phyloP scores from a whole-genome alignment of 2,113 vertebrate species.

The Butastur rufipennis region DNA sequence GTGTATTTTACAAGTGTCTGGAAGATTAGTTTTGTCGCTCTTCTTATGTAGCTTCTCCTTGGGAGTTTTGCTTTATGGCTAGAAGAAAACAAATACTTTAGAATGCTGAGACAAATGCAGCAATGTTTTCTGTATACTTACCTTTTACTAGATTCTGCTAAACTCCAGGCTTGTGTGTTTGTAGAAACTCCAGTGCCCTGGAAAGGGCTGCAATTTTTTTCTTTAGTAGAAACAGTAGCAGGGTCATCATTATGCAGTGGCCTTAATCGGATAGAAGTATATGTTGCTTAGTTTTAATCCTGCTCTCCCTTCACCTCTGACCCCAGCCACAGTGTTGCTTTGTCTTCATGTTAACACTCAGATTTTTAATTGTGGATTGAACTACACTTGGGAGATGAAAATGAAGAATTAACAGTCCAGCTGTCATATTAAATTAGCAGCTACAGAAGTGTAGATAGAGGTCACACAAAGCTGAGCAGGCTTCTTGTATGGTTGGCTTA shows the following conservation, averaged over 20 bases:
- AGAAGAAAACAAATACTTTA: neutral
- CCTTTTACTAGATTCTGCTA: neutral
- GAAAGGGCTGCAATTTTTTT: neutral
- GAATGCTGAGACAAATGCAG: neutral
- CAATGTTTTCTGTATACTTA: accelerated
- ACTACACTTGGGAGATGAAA: neutral
- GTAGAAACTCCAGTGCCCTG: neutral
- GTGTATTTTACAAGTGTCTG: neutral
- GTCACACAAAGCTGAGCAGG: neutral
- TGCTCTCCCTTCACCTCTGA: neutral
- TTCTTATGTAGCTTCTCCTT: neutral
- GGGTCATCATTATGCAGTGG: neutral
- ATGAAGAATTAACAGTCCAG: neutral
- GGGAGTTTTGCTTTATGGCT: neutral
- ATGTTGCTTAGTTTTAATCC: neutral
- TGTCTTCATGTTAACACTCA: neutral
- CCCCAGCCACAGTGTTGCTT: neutral
- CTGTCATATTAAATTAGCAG: neutral
- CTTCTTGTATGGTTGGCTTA: neutral
- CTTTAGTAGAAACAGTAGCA: neutral
- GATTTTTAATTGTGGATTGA: neutral
- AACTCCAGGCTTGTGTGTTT: neutral
- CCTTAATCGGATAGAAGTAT: neutral
- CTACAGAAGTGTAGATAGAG: neutral
- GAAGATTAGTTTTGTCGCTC: neutral